These are phyloP conservation scores for Ramphastos sulfuratus DNA, from an alignment of 2,113 vertebrate genomes.

Conservation along the genomic window DNA sequence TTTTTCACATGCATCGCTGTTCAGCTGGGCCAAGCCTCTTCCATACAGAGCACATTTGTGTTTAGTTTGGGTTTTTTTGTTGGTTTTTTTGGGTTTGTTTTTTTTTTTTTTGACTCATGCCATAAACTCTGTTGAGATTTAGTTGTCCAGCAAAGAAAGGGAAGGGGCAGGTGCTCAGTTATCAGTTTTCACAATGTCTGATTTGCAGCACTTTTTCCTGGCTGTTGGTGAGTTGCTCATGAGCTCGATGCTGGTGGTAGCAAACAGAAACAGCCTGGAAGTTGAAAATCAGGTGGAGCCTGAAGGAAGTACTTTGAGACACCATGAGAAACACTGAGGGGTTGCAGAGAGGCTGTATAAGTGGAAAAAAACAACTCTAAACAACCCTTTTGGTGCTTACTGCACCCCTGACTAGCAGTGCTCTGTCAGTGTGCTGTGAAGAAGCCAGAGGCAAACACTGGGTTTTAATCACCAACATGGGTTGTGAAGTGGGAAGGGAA, in stretches of 20 bases:
- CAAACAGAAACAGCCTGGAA: not conserved
- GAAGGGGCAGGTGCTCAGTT: not conserved
- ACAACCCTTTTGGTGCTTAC: conserved; percentile 29
- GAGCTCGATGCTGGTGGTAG: not conserved
- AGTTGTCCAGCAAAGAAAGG: not conserved
- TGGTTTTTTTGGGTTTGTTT: too few species aligned
- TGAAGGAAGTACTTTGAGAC: not conserved
- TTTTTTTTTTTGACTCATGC: not conserved
- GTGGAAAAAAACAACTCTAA: not conserved
- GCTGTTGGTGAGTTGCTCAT: not conserved
- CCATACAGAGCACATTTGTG: not conserved
- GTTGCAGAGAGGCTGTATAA: conserved; percentile 34
- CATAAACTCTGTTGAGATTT: not conserved
- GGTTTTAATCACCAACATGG: conserved; percentile 28
- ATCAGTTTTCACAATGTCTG: not conserved
- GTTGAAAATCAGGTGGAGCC: not conserved
- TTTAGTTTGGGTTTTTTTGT: too few species aligned
- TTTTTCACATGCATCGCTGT: not conserved
- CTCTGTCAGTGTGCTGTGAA: conserved; percentile 25
- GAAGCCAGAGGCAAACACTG: not conserved
- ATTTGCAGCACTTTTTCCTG: not conserved
- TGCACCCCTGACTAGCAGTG: not conserved
- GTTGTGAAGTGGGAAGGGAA: conserved; percentile 51
- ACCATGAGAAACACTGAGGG: not conserved
- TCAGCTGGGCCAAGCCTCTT: not conserved